These are phyloP conservation scores for Poecilia velifera DNA, from an alignment of 2,797 vertebrate genomes.

Conservation along the genomic window DNA sequence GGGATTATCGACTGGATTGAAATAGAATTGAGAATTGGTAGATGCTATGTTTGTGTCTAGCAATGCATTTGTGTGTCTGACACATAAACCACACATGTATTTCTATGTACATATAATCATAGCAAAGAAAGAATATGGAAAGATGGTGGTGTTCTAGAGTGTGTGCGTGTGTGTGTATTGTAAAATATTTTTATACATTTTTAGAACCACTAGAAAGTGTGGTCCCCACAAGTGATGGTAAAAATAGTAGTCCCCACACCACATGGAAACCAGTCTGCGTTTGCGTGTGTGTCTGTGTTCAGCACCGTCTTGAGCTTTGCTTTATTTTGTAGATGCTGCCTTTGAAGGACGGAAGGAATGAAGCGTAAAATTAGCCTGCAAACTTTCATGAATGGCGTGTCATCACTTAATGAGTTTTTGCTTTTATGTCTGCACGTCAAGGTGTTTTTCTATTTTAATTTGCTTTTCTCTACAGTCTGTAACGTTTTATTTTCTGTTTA, in stretches of 20 bases:
- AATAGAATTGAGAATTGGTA: slow-evolving; percentile 55
- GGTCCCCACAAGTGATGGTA: too few species aligned
- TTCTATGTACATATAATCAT: slow-evolving; percentile 19
- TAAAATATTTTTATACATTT: too few species aligned
- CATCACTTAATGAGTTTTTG: slow-evolving; percentile 17
- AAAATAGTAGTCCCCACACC: too few species aligned
- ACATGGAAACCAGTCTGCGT: neutral
- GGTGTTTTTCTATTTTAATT: neutral
- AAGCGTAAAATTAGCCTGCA: slow-evolving; percentile 33
- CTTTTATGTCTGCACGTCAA: neutral
- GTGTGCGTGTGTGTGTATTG: slow-evolving; percentile 9
- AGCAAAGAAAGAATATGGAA: slow-evolving; percentile 28
- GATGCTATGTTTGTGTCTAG: slow-evolving; percentile 34
- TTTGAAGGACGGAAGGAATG: slow-evolving; percentile 21
- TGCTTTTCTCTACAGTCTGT: neutral
- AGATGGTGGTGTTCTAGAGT: slow-evolving; percentile 11
- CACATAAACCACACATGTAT: slow-evolving; percentile 17
- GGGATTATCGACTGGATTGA: slow-evolving; percentile 68
- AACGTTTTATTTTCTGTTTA: neutral
- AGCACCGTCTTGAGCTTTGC: slow-evolving; percentile 32
- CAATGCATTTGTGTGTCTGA: slow-evolving; percentile 4
- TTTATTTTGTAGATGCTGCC: slow-evolving; percentile 33
- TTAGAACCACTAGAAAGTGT: too few species aligned
- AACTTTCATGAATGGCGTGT: slow-evolving; percentile 25
- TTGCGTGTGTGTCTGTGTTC: slow-evolving; percentile 12